These are phyloP conservation scores for Eubasilissa splendida DNA, from an alignment of 2,888 invertebrate species.

Conservation along the genomic window DNA sequence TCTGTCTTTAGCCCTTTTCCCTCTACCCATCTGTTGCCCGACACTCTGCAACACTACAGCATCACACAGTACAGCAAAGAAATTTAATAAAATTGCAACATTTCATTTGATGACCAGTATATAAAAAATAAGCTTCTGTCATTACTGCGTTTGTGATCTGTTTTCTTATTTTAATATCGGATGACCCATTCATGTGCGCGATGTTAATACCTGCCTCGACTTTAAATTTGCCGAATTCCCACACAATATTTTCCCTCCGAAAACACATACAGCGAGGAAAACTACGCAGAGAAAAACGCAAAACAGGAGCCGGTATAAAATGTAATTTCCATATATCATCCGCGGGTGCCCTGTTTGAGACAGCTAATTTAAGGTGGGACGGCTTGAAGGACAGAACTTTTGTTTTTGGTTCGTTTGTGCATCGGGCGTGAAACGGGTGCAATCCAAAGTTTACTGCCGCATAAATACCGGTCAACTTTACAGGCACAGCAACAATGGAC, in stretches of 20 bases:
- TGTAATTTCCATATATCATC: slow-evolving; percentile 57
- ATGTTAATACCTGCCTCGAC: slow-evolving; percentile 38
- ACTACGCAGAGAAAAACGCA: slow-evolving; percentile 30
- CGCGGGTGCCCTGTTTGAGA: slow-evolving; percentile 46
- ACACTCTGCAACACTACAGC: no score
- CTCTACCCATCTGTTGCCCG: no score
- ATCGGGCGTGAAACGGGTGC: slow-evolving; percentile 39
- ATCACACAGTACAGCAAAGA: not conserved
- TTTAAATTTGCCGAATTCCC: slow-evolving; percentile 23
- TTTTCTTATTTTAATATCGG: not conserved
- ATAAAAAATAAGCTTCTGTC: not conserved
- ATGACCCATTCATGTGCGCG: slow-evolving; percentile 24
- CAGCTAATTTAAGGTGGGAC: slow-evolving; percentile 53
- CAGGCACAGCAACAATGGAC: no score
- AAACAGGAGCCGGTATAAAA: slow-evolving; percentile 46
- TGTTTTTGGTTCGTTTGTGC: slow-evolving; percentile 41
- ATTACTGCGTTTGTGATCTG: no score
- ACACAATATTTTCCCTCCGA: slow-evolving; percentile 15
- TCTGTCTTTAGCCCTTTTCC: no score
- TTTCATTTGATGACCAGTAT: not conserved
- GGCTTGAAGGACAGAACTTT: slow-evolving; percentile 44
- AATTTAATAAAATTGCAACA: not conserved
- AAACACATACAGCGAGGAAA: slow-evolving; percentile 22
- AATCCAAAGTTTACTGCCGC: slow-evolving; percentile 24
- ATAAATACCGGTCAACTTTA: slow-evolving; percentile 10